A percentile compares a stretch with the other conserved stretches of the same genome.
These are phyloP conservation scores for Scolopax mira DNA, from an alignment of 2,113 vertebrate genomes.

Conservation along the genomic window DNA sequence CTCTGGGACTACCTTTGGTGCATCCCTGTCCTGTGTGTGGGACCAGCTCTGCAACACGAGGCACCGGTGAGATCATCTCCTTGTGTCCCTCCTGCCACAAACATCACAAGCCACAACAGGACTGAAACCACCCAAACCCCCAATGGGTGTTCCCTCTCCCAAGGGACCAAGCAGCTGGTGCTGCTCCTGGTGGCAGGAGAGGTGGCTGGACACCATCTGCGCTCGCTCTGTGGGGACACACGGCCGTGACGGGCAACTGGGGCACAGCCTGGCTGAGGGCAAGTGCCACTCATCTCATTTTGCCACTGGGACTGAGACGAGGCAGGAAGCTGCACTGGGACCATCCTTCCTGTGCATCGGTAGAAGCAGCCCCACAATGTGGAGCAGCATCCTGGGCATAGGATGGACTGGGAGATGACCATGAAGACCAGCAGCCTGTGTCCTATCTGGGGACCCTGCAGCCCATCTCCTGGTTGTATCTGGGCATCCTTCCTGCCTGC, in stretches of 20 bases:
- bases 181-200: neutral
- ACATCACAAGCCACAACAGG: neutral
- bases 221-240: rapidly evolving
- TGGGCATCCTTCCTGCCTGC: neutral
- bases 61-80: neutral
- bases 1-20: neutral
- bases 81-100: rapidly evolving
- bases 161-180: neutral
- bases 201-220: neutral
- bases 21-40: neutral
- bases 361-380: neutral
- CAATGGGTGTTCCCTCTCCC: rapidly evolving
- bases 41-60: neutral
- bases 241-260: neutral
- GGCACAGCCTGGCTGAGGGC: neutral
- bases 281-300: neutral
- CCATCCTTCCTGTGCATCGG: neutral
- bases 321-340: neutral
- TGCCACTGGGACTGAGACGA: neutral
- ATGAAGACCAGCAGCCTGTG: neutral
- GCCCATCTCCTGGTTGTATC: neutral
- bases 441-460: neutral
- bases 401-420: neutral
- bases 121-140: neutral
- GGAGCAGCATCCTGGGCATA: rapidly evolving